Base-by-base conservation (phyloP, 2,888 invertebrate species). In the Ephialtes manifestator region DNA sequence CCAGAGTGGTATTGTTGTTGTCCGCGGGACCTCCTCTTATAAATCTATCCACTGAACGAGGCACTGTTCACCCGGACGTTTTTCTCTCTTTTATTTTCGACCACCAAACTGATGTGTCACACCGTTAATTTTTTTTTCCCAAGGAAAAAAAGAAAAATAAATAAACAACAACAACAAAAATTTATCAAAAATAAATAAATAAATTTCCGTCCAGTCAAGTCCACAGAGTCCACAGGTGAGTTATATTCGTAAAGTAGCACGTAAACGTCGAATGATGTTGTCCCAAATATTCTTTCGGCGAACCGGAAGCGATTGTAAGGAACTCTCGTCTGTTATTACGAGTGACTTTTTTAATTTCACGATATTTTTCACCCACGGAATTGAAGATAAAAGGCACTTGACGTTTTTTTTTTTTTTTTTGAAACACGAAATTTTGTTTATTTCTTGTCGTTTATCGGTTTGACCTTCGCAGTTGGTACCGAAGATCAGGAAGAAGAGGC, bases 1-100 rank as follows among this genome's bases (percentile, higher is more conserved):
- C 90, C 92, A 92, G 92, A 93, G 92, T 93, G 93, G 89, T 91
- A 90, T 92, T 89, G 90, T 92, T 93, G 90, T 89, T 92, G 91
- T 90, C 91, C 92, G 88, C 92, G 87, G 92, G 92, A 92, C 91
- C 90, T 89, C 89, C 90, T 92, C 89, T 89, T 90, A 89, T 89
- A 91, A 92, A 92, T 90, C 90, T 92, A 93, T 93, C 91, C 93
- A 92, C 91, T 90, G 89, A 91, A 89, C 88, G 88, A 88, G 87
- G 81, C 93, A 93, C 93, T 93, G 84, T 87, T 85, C 85, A 87
- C 88, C 86, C 55, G 78, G 68, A 58, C 67, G 76, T 53, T 68
- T 72, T 68, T 63, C n/a, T 18, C n/a, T 18, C 48, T 53, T 76
- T 43, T 71, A 63, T 76, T 51, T 15, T 39, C 75, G 39, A 71